Evolutionary conservation across 2,888 invertebrate species (phyloP), one percentile per base, ranked within the genome.

Genomic region (Aporophyla nigra): DNA sequence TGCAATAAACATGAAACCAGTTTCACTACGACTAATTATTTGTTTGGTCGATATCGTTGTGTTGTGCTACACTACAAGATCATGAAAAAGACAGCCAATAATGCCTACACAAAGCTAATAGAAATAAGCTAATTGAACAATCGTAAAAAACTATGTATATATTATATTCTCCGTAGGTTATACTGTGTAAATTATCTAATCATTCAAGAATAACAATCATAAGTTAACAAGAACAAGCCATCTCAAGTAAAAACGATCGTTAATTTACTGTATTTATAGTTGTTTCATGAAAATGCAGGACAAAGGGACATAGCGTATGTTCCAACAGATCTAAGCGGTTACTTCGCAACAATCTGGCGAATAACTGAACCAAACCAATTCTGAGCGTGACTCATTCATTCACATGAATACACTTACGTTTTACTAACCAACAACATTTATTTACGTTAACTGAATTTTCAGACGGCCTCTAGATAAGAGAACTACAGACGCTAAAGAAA

Each of bases 321-420:
- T 74, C 58, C 21, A 71, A 76, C 24, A 62, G 71, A 74, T 74
- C 58, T 62, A 56, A 69, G 70, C 71, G 27, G 76, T 86, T 73
- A 56, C 78, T 80, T 74, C 87, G 87, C 89, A 92, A 91, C 91
- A 92, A 92, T 93, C 91, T 90, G 91, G 88, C 87, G 90, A 90
- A 91, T 93, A 93, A 93, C 92, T 93, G 91, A 93, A 94, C 93
- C 90, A 92, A 92, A 94, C 93, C 93, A 93, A 94, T 93, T 93
- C 92, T 91, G 92, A 89, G 87, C 89, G 91, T 95, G 96, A 95
- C 91, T 96, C 95, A 95, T 94, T 94, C 95, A 95, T 96, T 96
- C 96, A 95, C 91, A 93, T 93, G 93, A 93, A 91, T 89, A 90
- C 91, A 89, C 91, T 89, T 91, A 93, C 93, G 93, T 91, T 93